Base-by-base conservation (phyloP, 2,888 invertebrate species). In the Parthenolecanium corni region DNA sequence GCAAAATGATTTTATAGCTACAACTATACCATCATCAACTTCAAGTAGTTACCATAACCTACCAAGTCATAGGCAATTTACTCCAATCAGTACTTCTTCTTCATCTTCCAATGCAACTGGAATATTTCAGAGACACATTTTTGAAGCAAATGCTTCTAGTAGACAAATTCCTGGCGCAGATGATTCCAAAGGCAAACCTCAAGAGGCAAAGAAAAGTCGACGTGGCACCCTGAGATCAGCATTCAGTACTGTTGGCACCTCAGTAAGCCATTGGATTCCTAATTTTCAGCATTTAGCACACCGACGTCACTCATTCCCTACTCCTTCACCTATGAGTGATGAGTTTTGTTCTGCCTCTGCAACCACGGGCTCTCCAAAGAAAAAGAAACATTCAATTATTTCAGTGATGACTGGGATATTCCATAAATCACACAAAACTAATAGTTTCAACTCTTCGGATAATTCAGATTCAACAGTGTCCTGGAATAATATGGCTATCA, bases 391-490 rank as follows among this genome's bases (percentile, higher is more conserved):
- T 68, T 83, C 84, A 4, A 77, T 91, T 58, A 87, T 89, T 0
- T 84, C 88, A 0, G 89, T 89, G 0, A 84, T 91, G 75, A 89
- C 88, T 1, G 89, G 87, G 21, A 81, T 91, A 66, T 76, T 91
- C 68, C 88, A 89, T 73, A 90, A 89, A 76, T 89, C 89, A 4
- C 57, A 44, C 20, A 18, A 61, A 3, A 61, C 38, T 36, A 20
- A 21, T 2, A 61, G 61, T 38, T 47, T 61, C 1, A 47, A 46
- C 23, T 61, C 51, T 12, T 51, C 49, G 0, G 49, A 47, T 16
- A 38, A 47, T 11, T 61, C 61, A 18, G 61, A 61, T 38, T 61
- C 61, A 1, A 49, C 38, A 1, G 61, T 49, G 3, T 18, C 44
- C n/a, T 49, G 61, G 46, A 38, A 40, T 21, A 31, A 31, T 31